Evolutionary conservation across 2,113 vertebrate genomes (phyloP), one percentile per base, ranked within the genome.

Genomic region (Nerophis lumbriciformis): DNA sequence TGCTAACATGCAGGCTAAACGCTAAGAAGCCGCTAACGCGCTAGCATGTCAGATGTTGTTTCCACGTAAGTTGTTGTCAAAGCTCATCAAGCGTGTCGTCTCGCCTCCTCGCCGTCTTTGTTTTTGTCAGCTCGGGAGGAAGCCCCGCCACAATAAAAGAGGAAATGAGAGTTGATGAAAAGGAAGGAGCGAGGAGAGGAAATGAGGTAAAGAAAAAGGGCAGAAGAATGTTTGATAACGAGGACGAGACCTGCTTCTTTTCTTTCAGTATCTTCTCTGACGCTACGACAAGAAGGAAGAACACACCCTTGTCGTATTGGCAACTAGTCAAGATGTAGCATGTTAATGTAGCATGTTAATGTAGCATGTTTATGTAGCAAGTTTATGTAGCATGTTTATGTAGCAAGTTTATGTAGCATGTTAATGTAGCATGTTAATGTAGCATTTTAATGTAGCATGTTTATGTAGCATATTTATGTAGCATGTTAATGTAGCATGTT

Each of bases 51-150:
- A 37, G 53, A 37, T 55, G 19, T 55, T 55, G 36, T 37, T 16
- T 16, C 35, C 53, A 13, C 1, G 15, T 7, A 39, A 39, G 4
- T 3, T 7, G 38, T 5, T n/a, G 1, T 15, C 14, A 5, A 38
- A 39, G 37, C 37, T 44, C 37, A 16, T 57, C 5, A 76, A 19
- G 73, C 73, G 65, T 58, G 36, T 70, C 65, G 71, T 35, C 65
- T 63, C 66, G 63, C 66, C 72, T 65, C 60, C 69, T 73, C 52
- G 39, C 57, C 72, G 78, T 73, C 71, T 59, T 71, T 61, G 62
- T 39, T 39, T 56, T 38, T 56, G 6, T 15, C 53, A 28, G 13
- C 52, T 37, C 28, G 35, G 35, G 14, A 15, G 38, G 8, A 19
- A 57, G 54, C 54, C n/a, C 12, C 38, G 15, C 54, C 36, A 57